Conservation (phyloP, 2,113 vertebrate genomes). For the Melierax canorus region DNA sequence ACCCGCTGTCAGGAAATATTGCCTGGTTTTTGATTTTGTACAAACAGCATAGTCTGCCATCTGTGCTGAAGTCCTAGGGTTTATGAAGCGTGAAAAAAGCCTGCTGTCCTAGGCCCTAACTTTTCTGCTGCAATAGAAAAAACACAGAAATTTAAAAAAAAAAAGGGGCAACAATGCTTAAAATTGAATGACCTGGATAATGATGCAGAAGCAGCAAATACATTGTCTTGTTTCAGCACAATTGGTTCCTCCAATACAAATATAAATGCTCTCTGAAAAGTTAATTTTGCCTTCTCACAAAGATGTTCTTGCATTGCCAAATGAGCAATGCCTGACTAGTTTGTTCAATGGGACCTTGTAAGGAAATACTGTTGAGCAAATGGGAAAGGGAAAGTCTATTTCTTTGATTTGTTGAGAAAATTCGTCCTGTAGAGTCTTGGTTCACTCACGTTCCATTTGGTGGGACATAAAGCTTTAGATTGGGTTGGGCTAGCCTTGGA, state of each 20-base stretch:
- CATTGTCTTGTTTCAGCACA: not conserved
- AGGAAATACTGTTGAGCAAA: not conserved
- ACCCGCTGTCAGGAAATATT: not conserved
- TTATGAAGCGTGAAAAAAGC: not conserved
- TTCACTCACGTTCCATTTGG: not conserved
- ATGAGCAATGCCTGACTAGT: not conserved
- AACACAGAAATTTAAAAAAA: not conserved
- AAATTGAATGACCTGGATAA: not conserved
- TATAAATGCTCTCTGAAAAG: not conserved
- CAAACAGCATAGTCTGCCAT: not conserved
- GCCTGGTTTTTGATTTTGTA: not conserved
- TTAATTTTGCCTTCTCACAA: not conserved
- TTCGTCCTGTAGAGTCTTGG: not conserved
- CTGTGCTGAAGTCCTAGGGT: not conserved
- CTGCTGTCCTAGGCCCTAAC: not conserved
- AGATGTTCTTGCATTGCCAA: not conserved
- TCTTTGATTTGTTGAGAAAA: not conserved
- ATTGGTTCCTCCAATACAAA: not conserved
- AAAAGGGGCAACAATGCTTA: not conserved
- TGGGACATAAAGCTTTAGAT: not conserved
- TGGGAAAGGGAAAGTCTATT: not conserved
- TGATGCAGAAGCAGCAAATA: not conserved
- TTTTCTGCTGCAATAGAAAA: not conserved
- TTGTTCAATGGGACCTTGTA: not conserved
- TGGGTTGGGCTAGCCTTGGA: fast-evolving